These are phyloP conservation scores for Drosophila nr. perissopoda DNA, from an alignment of 2,888 invertebrate genomes.

Conservation along the genomic window DNA sequence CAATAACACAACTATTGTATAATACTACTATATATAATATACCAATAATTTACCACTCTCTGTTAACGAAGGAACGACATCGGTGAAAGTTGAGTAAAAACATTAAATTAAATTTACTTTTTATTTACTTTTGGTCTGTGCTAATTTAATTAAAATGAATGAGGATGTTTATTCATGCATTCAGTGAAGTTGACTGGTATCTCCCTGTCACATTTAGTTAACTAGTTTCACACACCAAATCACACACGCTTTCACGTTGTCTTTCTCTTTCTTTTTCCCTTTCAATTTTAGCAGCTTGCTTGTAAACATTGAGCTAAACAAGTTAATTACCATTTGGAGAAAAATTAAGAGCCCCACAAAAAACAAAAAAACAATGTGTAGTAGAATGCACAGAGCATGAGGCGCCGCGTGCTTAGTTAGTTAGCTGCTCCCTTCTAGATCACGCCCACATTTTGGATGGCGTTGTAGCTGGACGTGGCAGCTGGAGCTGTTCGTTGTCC, in stretches of 20 bases:
- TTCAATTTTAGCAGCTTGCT: conserved; percentile 7
- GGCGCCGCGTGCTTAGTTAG: conserved; percentile 35
- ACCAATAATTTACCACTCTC: not conserved
- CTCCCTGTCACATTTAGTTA: conserved; percentile 42
- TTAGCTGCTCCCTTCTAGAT: conserved; percentile 12
- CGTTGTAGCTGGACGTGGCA: not conserved
- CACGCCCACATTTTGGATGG: not conserved
- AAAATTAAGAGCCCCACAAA: conserved; percentile 20
- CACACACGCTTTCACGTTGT: conserved; percentile 8
- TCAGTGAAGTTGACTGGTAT: not conserved
- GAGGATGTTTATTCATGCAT: conserved; percentile 5
- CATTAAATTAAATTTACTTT: too few species aligned
- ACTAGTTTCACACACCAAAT: conserved; percentile 33
- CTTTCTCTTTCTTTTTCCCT: not conserved
- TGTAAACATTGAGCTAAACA: conserved; percentile 41
- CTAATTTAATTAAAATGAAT: conserved; percentile 2
- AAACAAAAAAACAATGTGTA: not conserved
- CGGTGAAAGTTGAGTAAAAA: not conserved
- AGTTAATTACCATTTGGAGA: conserved; percentile 47
- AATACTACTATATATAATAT: not conserved
- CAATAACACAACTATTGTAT: not conserved
- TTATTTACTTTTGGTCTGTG: not conserved
- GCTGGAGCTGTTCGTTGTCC: conserved; percentile 22
- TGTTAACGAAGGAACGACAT: not conserved
- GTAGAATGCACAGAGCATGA: not conserved